Evolutionary conservation across 2,113 vertebrate genomes (phyloP).

Genomic region (Callorhinus ursinus): DNA sequence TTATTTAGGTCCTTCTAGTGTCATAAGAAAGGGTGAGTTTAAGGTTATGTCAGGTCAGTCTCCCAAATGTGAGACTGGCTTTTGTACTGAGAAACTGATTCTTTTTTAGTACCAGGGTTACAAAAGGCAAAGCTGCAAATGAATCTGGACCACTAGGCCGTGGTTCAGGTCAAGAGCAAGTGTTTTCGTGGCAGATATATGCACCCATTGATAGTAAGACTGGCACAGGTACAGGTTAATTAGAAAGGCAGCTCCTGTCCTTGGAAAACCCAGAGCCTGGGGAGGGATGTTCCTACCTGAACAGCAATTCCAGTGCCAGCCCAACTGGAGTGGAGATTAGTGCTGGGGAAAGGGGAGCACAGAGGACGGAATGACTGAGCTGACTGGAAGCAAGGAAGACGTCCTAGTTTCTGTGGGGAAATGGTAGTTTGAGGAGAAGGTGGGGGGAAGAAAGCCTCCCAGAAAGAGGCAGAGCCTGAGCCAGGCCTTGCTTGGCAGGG

Average conservation of each 20-base stretch:
- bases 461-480: background rate
- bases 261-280: background rate
- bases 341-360: background rate
- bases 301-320: no score
- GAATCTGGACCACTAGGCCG: background rate
- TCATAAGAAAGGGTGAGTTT: background rate
- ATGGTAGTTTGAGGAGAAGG: background rate
- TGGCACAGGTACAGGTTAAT: rapidly evolving
- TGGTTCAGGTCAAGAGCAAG: background rate
- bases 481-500: rapidly evolving
- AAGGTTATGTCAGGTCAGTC: background rate
- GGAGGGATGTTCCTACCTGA: background rate
- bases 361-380: rapidly evolving
- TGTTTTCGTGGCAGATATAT: rapidly evolving
- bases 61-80: background rate
- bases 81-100: background rate
- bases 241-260: background rate
- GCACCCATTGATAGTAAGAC: rapidly evolving
- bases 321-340: background rate
- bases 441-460: no score
- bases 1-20: background rate
- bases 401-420: background rate
- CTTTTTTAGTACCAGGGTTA: background rate
- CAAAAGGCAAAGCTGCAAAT: background rate
- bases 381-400: rapidly evolving